Base-by-base conservation (phyloP, 2,888 invertebrate genomes). In the Clostera curtula region DNA sequence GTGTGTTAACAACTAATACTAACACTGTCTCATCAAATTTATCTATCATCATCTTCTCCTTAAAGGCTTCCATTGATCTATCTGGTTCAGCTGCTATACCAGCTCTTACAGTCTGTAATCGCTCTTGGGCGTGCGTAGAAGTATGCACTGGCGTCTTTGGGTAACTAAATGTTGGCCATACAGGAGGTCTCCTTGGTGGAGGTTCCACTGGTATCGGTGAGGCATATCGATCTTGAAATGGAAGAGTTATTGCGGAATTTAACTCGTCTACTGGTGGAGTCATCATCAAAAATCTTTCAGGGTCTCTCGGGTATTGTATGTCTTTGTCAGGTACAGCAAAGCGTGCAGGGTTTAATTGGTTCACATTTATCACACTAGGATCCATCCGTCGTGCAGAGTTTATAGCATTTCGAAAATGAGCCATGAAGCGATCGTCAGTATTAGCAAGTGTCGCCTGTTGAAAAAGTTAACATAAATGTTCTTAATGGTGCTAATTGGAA, bases 31-130 rank as follows among this genome's bases (percentile, higher is more conserved):
- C 25, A 22, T 48, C 49, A 7, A 46, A 50, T 36, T 45, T 50
- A 12, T 54, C 49, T 13, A 46, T 25, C 26, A 52, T 25, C 17
- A 53, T 23, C 27, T 51, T 51, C 12, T 53, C 46, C 15, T 52
- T 53, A 8, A 50, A 40, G 4, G 38, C 37, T 12, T 52, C 48
- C 22, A 53, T 41, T 12, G 20, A 27, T 9, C 18, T 14, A 18
- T 35, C 29, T 8, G 32, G 6, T 1, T 15, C 17, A 0, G 28
- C 20, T 10, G 19, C 14, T 8, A n/a, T 20, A 2, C 13, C 9
- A 1, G 15, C 9, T 19, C 29, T 3, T 4, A 12, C 7, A 12
- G 5, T 16, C 22, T 21, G 13, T 19, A 12, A 3, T 13, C 18
- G 3, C 15, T 27, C 23, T n/a, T 13, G 15, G 3, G 6, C 7